These are phyloP conservation scores for Chalcosyrphus nemorum DNA, from an alignment of 2,888 invertebrate genomes.

Conservation along the genomic window DNA sequence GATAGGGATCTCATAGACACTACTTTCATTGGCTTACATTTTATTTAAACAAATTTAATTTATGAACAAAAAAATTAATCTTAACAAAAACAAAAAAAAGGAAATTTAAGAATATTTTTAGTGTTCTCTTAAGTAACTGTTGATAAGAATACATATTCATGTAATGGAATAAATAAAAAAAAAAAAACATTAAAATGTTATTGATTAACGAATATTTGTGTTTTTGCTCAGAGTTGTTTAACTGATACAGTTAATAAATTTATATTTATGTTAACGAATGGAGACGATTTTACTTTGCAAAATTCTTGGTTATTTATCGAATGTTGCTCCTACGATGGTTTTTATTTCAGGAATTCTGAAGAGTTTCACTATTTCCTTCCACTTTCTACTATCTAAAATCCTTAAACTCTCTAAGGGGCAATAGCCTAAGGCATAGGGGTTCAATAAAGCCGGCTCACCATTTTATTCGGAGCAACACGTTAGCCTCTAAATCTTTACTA, in stretches of 20 bases:
- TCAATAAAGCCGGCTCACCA: too few relatives aligned
- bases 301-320: too few relatives aligned
- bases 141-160: slow-evolving; percentile 49
- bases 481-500: too few relatives aligned
- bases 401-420: too few relatives aligned
- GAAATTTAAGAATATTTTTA: slow-evolving; percentile 38
- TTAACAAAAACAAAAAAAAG: slow-evolving; percentile 35
- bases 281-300: background rate
- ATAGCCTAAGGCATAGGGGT: too few relatives aligned
- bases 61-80: slow-evolving; percentile 54
- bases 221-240: background rate
- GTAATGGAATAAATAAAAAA: slow-evolving; percentile 36
- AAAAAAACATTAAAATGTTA: slow-evolving; percentile 43
- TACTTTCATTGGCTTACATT: slow-evolving; percentile 55
- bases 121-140: slow-evolving; percentile 61
- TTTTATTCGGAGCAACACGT: too few relatives aligned
- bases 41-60: slow-evolving; percentile 60
- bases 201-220: slow-evolving; percentile 16
- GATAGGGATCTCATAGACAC: slow-evolving; percentile 43
- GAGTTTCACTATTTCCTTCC: too few relatives aligned
- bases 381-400: too few relatives aligned
- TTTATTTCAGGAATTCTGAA: too few relatives aligned
- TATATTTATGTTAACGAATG: background rate
- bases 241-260: background rate
- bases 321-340: too few relatives aligned